Base-by-base conservation (phyloP, 2,797 vertebrate genomes). In the Crypturellus tataupa region DNA sequence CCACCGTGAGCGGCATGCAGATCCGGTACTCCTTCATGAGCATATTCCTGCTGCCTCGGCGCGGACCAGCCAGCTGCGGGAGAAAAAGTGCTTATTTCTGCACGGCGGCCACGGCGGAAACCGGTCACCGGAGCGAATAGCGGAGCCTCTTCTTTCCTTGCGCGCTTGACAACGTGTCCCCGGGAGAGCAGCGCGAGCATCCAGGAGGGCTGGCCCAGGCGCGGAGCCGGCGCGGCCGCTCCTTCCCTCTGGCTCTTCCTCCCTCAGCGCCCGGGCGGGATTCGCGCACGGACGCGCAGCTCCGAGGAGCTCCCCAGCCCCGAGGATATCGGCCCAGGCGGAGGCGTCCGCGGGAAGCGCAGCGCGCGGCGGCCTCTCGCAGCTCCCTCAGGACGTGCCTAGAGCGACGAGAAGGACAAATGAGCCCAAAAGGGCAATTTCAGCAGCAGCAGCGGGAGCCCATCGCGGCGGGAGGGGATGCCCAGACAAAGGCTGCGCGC, bases 21-120 rank as follows among this genome's bases (percentile, higher is more conserved):
- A 99, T 99, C 98, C 99, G 98, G 97, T 99, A 99, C 98, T 99
- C 99, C 98, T 99, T 99, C 97, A 99, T 98, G 98, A 99, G 98
- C 99, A 99, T 99, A 98, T 98, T 98, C 97, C 95, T 72, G 95
- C 96, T 94, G 96, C 93, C 91, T 91, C 80, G n/a, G 73, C 87
- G 95, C 70, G 68, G 76, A 94, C 53, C 95, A 62, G 80, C 91
- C 69, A 92, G 91, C 72, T 77, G 80, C 51, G 88, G 91, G n/a
- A n/a, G n/a, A 95, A 95, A 96, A 95, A 90, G 96, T 69, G 85
- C 33, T 15, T 69, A 12, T 89, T 80, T 91, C 92, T 79, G 85
- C 85, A 81, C 89, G 72, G 47, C 11, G 92, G 81, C 42, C 89
- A 65, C 80, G 81, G 76, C n/a, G 79, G 86, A 80, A 93, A 25